These are phyloP conservation scores for Galagoides demidoff DNA, from an alignment of 2,797 vertebrate genomes.

Conservation along the genomic window DNA sequence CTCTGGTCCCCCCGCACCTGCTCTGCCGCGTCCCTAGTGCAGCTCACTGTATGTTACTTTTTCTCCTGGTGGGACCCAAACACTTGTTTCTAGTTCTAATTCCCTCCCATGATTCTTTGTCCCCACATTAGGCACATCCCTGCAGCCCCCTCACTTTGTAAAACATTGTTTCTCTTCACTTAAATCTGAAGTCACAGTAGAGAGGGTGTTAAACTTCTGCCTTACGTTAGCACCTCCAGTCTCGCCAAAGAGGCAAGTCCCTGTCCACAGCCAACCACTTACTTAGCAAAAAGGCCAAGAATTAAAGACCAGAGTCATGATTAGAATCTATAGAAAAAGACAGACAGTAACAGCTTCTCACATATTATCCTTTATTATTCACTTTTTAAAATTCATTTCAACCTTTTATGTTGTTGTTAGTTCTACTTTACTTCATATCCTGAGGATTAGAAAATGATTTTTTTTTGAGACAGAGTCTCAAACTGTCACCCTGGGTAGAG, in stretches of 20 bases:
- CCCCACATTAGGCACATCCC: background rate
- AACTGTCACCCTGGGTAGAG: too few species aligned
- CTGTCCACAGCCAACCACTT: background rate
- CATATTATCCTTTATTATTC: background rate
- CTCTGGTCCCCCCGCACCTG: rapidly evolving
- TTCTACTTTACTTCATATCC: background rate
- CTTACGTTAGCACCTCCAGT: background rate
- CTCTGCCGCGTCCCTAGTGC: too few species aligned
- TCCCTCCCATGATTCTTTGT: background rate
- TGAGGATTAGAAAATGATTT: background rate
- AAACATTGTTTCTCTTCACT: background rate
- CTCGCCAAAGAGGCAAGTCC: background rate
- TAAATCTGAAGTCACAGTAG: background rate
- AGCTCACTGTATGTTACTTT: background rate
- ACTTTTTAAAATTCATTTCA: background rate
- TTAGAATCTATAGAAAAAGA: background rate
- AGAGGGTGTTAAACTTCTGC: background rate
- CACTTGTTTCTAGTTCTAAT: background rate
- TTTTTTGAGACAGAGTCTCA: background rate
- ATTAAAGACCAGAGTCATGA: background rate
- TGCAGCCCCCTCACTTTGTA: background rate
- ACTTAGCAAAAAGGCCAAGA: background rate
- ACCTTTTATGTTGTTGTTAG: background rate
- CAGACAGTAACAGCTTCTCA: background rate
- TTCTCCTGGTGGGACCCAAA: background rate